Conservation (phyloP, 2,113 vertebrate genomes). For the Phainopepla nitens region DNA sequence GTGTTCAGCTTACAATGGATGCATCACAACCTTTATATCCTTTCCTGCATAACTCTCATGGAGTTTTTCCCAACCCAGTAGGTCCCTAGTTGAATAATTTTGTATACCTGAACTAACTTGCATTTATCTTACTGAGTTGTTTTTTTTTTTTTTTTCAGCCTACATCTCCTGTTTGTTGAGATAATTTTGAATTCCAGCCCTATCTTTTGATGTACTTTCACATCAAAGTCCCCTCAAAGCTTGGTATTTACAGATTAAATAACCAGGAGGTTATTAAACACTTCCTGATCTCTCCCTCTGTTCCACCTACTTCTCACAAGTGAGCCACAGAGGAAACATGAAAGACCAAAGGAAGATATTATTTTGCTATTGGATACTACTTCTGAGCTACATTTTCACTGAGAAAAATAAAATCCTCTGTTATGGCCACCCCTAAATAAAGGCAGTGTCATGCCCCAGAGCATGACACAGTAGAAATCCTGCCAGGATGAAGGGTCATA, state of each 20-base stretch:
- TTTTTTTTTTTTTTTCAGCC: not conserved
- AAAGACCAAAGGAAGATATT: constrained; percentile 16
- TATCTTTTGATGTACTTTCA: constrained; percentile 45
- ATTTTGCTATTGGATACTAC: not conserved
- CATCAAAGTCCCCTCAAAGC: constrained; percentile 45
- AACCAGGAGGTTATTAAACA: constrained; percentile 34
- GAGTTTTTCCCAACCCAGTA: not conserved
- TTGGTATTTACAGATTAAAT: constrained; percentile 55
- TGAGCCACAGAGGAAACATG: constrained; percentile 8
- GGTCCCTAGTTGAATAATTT: not conserved
- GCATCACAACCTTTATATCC: not conserved
- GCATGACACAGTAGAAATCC: not conserved
- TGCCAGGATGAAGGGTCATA: not conserved
- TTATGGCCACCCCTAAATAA: not conserved
- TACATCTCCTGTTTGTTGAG: not conserved
- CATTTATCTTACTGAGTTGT: not conserved
- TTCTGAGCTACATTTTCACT: not conserved
- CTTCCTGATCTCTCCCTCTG: constrained; percentile 31
- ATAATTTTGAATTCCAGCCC: constrained; percentile 29
- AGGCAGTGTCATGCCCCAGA: not conserved
- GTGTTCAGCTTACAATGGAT: not conserved
- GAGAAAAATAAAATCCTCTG: not conserved
- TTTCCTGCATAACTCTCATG: not conserved
- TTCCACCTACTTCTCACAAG: constrained; percentile 27
- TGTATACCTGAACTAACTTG: not conserved